Evolutionary conservation across 2,113 vertebrate species (phyloP).

Genomic region (Eclectus roratus): DNA sequence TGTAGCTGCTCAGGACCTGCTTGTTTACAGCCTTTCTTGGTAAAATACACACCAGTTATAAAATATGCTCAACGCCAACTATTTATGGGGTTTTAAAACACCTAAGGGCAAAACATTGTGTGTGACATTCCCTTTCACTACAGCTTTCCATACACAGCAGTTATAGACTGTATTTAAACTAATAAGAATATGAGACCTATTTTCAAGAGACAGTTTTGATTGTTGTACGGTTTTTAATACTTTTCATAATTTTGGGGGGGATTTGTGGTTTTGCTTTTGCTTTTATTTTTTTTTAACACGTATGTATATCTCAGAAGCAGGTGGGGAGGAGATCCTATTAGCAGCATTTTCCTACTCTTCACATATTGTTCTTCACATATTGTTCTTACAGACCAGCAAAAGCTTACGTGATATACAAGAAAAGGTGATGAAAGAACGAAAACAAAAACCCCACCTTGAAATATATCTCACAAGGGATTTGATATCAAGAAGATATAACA

Average conservation of each 20-base stretch:
- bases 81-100: background rate
- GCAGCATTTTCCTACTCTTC: background rate
- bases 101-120: background rate
- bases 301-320: background rate
- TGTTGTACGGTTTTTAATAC: background rate
- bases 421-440: background rate
- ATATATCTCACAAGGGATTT: background rate
- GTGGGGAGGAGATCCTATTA: background rate
- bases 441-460: background rate
- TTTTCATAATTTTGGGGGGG: background rate
- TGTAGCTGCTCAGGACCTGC: too few species aligned
- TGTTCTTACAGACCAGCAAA: background rate
- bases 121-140: fast-evolving
- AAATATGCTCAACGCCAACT: background rate
- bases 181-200: background rate
- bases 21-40: too few species aligned
- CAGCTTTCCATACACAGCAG: background rate
- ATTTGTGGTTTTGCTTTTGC: background rate
- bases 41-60: background rate
- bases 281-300: background rate
- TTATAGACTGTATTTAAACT: background rate
- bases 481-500: background rate
- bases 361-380: too few species aligned
- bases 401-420: background rate
- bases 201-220: background rate